Evolutionary conservation across 2,113 vertebrate genomes (phyloP).

Genomic region (Cyanocitta stelleri): DNA sequence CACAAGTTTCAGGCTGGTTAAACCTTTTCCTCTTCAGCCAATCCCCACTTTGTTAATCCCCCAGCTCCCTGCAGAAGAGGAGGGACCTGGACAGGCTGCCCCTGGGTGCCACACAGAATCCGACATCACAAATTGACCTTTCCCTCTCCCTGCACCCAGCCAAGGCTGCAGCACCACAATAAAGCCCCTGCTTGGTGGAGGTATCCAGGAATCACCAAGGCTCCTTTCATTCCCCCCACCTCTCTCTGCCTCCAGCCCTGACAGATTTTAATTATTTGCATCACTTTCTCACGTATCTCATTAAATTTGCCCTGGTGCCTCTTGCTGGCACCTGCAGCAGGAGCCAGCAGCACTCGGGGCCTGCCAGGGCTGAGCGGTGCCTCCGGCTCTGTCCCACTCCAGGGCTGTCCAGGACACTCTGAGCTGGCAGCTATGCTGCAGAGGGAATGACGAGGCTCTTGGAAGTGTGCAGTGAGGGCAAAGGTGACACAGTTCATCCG

Average conservation of each 20-base stretch:
- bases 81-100: background rate
- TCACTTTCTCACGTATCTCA: background rate
- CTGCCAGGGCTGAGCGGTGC: background rate
- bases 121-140: accelerated
- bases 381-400: background rate
- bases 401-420: accelerated
- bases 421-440: background rate
- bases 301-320: background rate
- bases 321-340: background rate
- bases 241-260: background rate
- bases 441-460: accelerated
- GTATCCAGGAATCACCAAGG: background rate
- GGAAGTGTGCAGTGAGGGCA: accelerated
- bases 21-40: background rate
- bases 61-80: background rate
- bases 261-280: background rate
- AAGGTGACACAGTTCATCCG: accelerated
- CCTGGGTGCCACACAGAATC: accelerated
- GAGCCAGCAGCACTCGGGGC: accelerated
- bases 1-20: accelerated
- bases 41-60: background rate
- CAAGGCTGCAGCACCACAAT: accelerated
- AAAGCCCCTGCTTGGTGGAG: background rate
- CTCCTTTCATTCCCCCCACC: background rate
- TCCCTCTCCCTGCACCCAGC: background rate